Evolutionary conservation across 2,797 vertebrate species (phyloP), one percentile per base, ranked within the genome.

Genomic region (Chrosomus eos): DNA sequence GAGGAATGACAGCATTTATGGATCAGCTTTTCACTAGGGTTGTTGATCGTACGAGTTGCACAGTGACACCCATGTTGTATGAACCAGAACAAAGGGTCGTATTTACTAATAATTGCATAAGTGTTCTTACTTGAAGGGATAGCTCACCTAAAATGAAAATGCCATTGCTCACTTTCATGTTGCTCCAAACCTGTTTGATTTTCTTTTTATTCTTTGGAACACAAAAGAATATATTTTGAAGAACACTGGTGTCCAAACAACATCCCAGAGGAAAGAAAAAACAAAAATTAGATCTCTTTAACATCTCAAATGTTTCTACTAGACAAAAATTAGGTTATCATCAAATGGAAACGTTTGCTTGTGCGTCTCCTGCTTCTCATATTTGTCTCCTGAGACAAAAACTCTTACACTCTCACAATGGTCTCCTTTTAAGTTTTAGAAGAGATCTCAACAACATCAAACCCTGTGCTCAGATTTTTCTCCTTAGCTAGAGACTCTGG

Each of bases 1-100:
- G 51, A 85, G 43, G 18, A 75, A 67, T 81, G 55, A 72, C 87
- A 80, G 53, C 40, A 74, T 81, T 64, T 51, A 62, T 74, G 40
- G 38, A 82, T 48, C 40, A 33, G 21, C 26, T 62, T 72, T 81
- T 81, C 67, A 40, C 67, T 43, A 43, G 2, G 53, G 38, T 58
- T 64, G 26, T 60, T 60, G 36, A 80, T 48, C 28, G 1, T 33
- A 23, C 0, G 3, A 81, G 11, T 73, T 73, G 62, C 66, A 64
- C 58, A 23, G 18, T 48, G 11, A 55, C 18, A 60, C 45, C 55
- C 7, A 6, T 31, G n/a, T 23, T 43, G 26, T n/a, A 70, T 28
- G 8, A 81, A 80, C 13, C 31, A 33, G 48, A 73, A 75, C 3
- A 53, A 55, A 55, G 11, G 11, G 11, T n/a, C 48, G 18, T 26